These are phyloP conservation scores for Uloborus diversus DNA, from an alignment of 1,140 invertebrate genomes.

Conservation along the genomic window DNA sequence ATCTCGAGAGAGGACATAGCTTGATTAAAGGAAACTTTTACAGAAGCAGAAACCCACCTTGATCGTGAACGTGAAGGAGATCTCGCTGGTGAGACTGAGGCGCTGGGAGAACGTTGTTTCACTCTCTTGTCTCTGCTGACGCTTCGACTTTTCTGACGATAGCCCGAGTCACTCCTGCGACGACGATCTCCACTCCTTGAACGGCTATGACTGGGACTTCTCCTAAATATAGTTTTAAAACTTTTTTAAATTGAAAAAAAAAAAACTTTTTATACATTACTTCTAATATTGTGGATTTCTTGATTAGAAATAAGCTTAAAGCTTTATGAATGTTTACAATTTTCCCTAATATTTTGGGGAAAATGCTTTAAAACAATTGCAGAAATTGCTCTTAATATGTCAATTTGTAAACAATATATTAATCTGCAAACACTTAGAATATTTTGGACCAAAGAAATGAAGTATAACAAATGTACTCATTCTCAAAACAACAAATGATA, in stretches of 20 bases:
- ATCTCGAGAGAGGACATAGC: background rate
- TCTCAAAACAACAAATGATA: too few relatives aligned
- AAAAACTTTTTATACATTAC: background rate
- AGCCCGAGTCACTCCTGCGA: slow-evolving; percentile 27
- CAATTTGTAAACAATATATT: too few relatives aligned
- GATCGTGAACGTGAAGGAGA: slow-evolving; percentile 18
- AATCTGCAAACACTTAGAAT: too few relatives aligned
- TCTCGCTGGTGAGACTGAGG: slow-evolving; percentile 22
- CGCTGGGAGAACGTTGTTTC: slow-evolving; percentile 29
- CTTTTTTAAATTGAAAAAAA: background rate
- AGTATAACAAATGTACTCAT: too few relatives aligned
- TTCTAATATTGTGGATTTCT: background rate
- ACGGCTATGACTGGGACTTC: slow-evolving; percentile 31
- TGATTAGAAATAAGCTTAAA: background rate
- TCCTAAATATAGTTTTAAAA: background rate
- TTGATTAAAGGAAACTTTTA: background rate
- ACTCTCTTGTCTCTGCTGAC: slow-evolving; percentile 33
- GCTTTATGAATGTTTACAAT: background rate
- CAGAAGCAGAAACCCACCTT: background rate
- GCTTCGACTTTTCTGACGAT: slow-evolving; percentile 46
- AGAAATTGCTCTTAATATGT: background rate
- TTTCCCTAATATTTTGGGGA: background rate
- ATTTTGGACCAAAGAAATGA: too few relatives aligned
- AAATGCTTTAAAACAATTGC: background rate
- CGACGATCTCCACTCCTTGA: slow-evolving; percentile 28